Base-by-base conservation (phyloP, 2,113 vertebrate species). In the Chaetodon trifascialis region DNA sequence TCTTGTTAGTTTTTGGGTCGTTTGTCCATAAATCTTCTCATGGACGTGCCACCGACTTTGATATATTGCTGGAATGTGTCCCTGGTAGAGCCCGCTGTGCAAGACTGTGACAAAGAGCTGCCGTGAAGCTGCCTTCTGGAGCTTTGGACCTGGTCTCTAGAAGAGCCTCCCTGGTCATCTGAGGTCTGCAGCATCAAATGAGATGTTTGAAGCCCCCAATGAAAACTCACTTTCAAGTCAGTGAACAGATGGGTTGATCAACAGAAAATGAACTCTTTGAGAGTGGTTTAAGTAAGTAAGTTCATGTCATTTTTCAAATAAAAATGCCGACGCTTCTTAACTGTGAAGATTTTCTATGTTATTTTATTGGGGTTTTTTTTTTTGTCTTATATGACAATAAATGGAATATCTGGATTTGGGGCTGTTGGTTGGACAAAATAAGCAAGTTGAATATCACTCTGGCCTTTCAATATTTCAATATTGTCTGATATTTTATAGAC, bases 71-170 rank as follows among this genome's bases (percentile, higher is more conserved):
- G 51, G 56, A 66, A 58, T 42, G 21, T 56, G 63, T 80, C 59
- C 21, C 58, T 40, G 16, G 9, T 30, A 47, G 62, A 84, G 25
- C 23, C 34, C 21, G 65, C 14, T 47, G 38, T 51, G 12, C 19
- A 52, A 82, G 75, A n/a, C 54, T 63, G 47, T 59, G 62, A 70
- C 56, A 79, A 16, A 82, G 54, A 83, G 51, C 72, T 71, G 73
- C 14, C 0, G 30, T 1, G 59, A 76, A 63, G 74, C 74, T 64
- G 59, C 44, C 21, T 46, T 76, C 58, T 68, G 66, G 58, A 55
- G 72, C 52, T 38, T 82, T 86, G 73, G 84, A 79, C 42, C 12
- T 52, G 23, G 34, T 51, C 49, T 62, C 76, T 82, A 30, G 21
- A 86, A 73, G 55, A 23, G 30, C 15, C 12, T 69, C 34, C 47